Conservation (phyloP, 2,888 invertebrate genomes). For the Drosophila birchii region DNA sequence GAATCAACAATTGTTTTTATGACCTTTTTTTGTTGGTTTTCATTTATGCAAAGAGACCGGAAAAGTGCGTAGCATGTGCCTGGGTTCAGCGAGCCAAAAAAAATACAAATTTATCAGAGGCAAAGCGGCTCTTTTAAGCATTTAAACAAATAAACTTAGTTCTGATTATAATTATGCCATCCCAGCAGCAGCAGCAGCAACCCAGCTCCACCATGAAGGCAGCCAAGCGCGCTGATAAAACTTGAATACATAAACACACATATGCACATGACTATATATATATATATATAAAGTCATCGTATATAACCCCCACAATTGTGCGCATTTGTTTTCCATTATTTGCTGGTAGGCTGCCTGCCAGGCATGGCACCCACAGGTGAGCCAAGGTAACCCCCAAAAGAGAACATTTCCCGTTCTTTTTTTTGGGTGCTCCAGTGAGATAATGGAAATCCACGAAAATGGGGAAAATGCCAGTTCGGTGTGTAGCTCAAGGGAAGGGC, state of each 20-base stretch:
- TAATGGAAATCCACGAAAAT: constrained; percentile 28
- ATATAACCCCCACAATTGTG: constrained; percentile 26
- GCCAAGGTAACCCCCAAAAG: constrained; percentile 4
- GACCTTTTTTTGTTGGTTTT: not conserved
- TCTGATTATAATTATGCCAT: constrained; percentile 47
- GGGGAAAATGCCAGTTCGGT: not conserved
- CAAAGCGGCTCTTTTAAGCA: constrained; percentile 42
- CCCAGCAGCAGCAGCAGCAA: not conserved
- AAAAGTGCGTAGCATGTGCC: constrained; percentile 27
- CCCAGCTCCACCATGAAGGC: constrained; percentile 2
- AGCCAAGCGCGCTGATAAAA: constrained; percentile 44
- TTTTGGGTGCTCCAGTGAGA: constrained; percentile 4
- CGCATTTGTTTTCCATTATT: constrained; percentile 41
- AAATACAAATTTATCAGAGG: constrained; percentile 24
- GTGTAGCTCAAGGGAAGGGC: not conserved
- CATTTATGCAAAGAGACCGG: constrained; percentile 16
- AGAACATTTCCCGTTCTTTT: constrained; percentile 16
- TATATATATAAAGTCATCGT: no score
- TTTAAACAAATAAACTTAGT: constrained; percentile 39
- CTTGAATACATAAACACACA: constrained; percentile 23
- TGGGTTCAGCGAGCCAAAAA: not conserved
- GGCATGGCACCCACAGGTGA: constrained; percentile 20
- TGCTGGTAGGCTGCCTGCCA: not conserved
- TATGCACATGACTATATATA: constrained; percentile 12
- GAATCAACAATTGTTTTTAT: constrained; percentile 35